phyloP scores from a whole-genome alignment of 1,140 invertebrate genomes.

The Chironomus striatipennis region DNA sequence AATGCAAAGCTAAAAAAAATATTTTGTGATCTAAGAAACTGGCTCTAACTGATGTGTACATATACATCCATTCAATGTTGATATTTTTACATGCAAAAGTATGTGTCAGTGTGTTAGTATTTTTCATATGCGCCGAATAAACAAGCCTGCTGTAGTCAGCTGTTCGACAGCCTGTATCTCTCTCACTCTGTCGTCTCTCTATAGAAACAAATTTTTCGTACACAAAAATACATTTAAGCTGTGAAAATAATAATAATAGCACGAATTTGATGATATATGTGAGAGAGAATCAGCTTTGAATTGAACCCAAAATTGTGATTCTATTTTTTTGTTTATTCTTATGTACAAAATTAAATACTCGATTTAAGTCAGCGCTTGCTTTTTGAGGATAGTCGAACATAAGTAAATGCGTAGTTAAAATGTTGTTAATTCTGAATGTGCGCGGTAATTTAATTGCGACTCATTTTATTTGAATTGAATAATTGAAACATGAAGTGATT shows the following conservation, averaged over 20 bases:
- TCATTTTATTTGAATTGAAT: no score
- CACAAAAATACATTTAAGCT: neutral
- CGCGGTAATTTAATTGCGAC: neutral
- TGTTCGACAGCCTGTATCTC: neutral
- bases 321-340: neutral
- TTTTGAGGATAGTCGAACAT: neutral
- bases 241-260: neutral
- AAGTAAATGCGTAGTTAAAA: neutral
- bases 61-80: no score
- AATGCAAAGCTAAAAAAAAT: neutral
- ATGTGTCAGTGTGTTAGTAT: neutral
- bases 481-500: no score
- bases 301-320: neutral
- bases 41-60: no score
- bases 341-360: neutral
- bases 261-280: no score
- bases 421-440: neutral
- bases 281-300: neutral
- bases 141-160: neutral
- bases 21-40: no score
- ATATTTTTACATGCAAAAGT: neutral
- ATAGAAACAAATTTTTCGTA: slow-evolving; percentile 2
- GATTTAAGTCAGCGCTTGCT: neutral
- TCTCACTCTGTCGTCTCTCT: neutral
- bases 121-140: neutral